These are phyloP conservation scores for Conistra vaccinii DNA, from an alignment of 2,888 invertebrate genomes.

Conservation along the genomic window DNA sequence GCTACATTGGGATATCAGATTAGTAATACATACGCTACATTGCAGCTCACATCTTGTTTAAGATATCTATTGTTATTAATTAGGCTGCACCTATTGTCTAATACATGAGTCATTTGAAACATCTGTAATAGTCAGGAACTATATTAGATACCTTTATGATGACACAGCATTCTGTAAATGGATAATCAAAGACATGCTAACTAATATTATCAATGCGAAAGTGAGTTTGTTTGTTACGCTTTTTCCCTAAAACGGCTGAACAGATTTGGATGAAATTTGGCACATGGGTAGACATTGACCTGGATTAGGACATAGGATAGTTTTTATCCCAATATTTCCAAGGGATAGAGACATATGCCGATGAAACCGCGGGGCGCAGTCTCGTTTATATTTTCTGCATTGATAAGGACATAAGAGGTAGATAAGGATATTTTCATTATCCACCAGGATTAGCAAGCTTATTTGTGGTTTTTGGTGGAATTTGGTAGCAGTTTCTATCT, in stretches of 20 bases:
- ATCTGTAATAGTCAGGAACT: slow-evolving; percentile 30
- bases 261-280: too few species aligned
- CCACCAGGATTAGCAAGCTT: not conserved
- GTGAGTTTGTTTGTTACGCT: too few species aligned
- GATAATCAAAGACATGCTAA: not conserved
- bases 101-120: slow-evolving; percentile 28
- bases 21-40: slow-evolving; percentile 38
- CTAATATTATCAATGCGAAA: too few species aligned
- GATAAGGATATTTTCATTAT: not conserved
- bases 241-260: too few species aligned
- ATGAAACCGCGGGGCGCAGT: too few species aligned
- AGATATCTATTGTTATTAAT: slow-evolving; percentile 38
- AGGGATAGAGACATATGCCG: too few species aligned
- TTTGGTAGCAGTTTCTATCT: not conserved
- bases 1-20: not conserved
- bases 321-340: too few species aligned
- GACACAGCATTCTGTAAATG: slow-evolving; percentile 1
- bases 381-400: not conserved
- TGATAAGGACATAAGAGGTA: not conserved
- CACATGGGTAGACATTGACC: too few species aligned
- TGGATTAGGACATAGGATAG: too few species aligned
- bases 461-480: not conserved
- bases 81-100: slow-evolving; percentile 24
- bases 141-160: slow-evolving; percentile 7
- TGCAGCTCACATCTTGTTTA: slow-evolving; percentile 5